Evolutionary conservation across 2,113 vertebrate genomes (phyloP), one percentile per base, ranked within the genome.

Genomic region (Hystrix brachyura): DNA sequence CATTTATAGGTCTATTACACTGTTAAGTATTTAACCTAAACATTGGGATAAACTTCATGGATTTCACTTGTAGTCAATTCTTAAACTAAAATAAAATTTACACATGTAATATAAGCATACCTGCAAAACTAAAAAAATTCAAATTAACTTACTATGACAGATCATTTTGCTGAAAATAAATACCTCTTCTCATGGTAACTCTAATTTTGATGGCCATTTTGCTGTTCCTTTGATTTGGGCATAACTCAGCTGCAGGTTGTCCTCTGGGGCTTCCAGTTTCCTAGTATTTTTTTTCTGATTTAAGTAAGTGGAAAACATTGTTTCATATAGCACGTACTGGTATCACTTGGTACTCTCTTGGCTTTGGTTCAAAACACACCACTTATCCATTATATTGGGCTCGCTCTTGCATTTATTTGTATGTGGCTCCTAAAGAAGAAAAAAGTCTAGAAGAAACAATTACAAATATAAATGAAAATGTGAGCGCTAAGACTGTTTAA

Each of bases 51-150:
- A 62, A 83, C n/a, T 76, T 79, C 6, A 83, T 43, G 34, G 0
- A 57, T 95, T 94, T 90, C 21, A 89, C 27, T 59, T 34, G 67
- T 76, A 60, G 14, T 88, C 46, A 78, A 55, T 19, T 84, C 69
- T 87, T 76, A 94, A 96, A 62, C 10, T 72, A 78, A 95, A 74
- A 59, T 72, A 69, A 65, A 95, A 93, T 59, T 65, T 90, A 91
- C 7, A 78, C 18, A 43, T 60, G 17, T 14, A 88, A 82, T 64
- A 34, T 12, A 94, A 96, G 23, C 18, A 86, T 84, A 65, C 55
- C 62, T 85, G 2, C 7, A 92, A 91, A 94, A 51, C 7, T 17
- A 72, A 82, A 90, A 81, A 48, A 71, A 83, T 81, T 95, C 71
- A 92, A 89, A 90, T 83, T 72, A 81, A 94, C 48, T 81, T 88